These are phyloP conservation scores for Ormyrus pomaceus DNA, from an alignment of 2,888 invertebrate genomes.

Conservation along the genomic window DNA sequence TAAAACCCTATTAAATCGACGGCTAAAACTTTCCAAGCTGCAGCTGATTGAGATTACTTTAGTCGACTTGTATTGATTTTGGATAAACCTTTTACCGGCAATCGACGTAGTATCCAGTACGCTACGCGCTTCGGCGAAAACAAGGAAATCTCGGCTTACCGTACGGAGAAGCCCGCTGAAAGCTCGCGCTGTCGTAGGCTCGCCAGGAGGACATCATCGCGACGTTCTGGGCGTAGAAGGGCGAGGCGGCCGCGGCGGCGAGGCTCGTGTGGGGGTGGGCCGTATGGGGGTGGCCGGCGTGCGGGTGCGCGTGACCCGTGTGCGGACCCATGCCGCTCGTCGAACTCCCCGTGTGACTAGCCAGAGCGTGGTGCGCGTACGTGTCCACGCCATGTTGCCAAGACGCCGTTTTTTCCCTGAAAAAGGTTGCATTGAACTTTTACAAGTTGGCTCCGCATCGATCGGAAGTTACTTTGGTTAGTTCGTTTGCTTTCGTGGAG, in stretches of 20 bases:
- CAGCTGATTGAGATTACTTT: no score
- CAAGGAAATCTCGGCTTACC: conserved; percentile 75
- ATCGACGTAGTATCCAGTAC: no score
- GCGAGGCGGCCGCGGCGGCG: conserved; percentile 78
- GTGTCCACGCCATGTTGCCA: conserved; percentile 74
- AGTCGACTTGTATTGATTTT: no score
- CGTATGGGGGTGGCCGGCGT: conserved; percentile 74
- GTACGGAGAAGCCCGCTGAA: conserved; percentile 89
- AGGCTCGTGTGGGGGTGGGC: conserved; percentile 78
- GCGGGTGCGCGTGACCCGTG: conserved; percentile 67
- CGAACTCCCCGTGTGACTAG: conserved; percentile 70
- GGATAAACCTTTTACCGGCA: no score
- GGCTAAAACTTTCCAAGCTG: no score
- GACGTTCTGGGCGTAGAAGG: conserved; percentile 89
- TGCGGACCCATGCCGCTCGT: conserved; percentile 71
- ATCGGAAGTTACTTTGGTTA: no score
- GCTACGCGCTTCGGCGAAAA: no score
- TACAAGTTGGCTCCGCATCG: no score
- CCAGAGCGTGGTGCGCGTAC: conserved; percentile 73
- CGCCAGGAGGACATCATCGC: conserved; percentile 88
- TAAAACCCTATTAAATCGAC: no score
- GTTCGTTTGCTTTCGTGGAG: no score
- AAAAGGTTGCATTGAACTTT: no score
- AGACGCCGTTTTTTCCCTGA: conserved; percentile 73
- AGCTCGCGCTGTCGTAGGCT: conserved; percentile 85